These are phyloP conservation scores for Brenthis daphne DNA, from an alignment of 2,888 invertebrate genomes.

Conservation along the genomic window DNA sequence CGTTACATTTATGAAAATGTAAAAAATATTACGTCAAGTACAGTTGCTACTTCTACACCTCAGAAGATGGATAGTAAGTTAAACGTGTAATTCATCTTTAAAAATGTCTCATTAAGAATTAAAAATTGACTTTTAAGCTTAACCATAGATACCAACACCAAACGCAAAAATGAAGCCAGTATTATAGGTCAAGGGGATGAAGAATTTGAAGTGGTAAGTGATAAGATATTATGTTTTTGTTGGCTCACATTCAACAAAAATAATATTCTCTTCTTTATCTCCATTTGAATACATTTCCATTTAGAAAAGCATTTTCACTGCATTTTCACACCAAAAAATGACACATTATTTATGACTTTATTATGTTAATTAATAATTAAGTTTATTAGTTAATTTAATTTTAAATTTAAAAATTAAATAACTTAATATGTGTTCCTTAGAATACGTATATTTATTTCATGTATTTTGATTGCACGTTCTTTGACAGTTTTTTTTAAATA, in stretches of 20 bases:
- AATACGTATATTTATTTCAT: too few species aligned
- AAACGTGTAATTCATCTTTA: background rate
- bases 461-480: too few species aligned
- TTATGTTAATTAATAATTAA: too few species aligned
- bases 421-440: too few species aligned
- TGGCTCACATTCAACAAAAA: background rate
- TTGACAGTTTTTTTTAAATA: background rate
- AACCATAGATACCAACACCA: conserved; percentile 30
- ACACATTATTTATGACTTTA: too few species aligned
- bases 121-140: background rate
- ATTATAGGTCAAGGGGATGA: conserved; percentile 74
- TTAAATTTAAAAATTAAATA: too few species aligned
- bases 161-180: conserved; percentile 45
- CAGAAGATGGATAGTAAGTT: conserved; percentile 54
- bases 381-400: too few species aligned
- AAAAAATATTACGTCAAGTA: conserved; percentile 41
- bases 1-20: conserved; percentile 44
- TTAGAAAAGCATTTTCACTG: too few species aligned
- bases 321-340: too few species aligned
- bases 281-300: too few species aligned
- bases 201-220: conserved; percentile 56
- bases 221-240: conserved; percentile 19
- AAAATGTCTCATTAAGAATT: background rate
- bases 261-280: too few species aligned
- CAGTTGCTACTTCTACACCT: conserved; percentile 67